Base-by-base conservation (phyloP, 2,113 vertebrate genomes). In the Egretta garzetta region DNA sequence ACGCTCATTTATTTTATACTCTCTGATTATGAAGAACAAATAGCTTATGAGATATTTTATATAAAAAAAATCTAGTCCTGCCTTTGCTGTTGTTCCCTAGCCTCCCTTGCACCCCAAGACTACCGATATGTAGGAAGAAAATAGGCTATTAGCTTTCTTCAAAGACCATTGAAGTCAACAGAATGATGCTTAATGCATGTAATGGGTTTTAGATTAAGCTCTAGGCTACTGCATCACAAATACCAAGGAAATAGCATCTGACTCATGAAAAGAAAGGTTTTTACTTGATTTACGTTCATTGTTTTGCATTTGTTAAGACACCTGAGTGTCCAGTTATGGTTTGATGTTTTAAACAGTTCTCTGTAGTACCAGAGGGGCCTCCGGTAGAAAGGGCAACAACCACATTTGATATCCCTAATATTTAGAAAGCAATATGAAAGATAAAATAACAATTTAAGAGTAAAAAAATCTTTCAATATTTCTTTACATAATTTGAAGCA, bases 151-250 rank as follows among this genome's bases (percentile, higher is more conserved):
- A 95, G 74, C 49, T 81, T 93, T 93, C 94, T 76, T 85, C 84
- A 93, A 94, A 94, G 77, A 80, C 89, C 39, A 66, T 8, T 87
- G 73, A 96, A 95, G 70, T 93, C 83, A 87, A 75, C 13, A 92
- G 86, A 97, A 97, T 91, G 91, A 88, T 55, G 71, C 74, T 81
- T 91, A 93, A 93, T 89, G 62, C 96, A 81, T 90, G 87, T 68
- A 96, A 90, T 67, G 74, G n/a, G 4, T 67, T 96, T 91, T 86
- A 96, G 70, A 96, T 86, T 91, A 93, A 94, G 83, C 59, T 73
- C 67, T 41, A 89, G 76, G 76, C 83, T 95, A 72, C 80, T 66
- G 93, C 77, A 96, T 94, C 83, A 93, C 86, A 83, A 95, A 77
- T 70, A 87, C 66, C 45, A 80, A 93, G 58, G n/a, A 94, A 91